Conservation (phyloP, 2,888 invertebrate species). For the Parasteatoda lunata region DNA sequence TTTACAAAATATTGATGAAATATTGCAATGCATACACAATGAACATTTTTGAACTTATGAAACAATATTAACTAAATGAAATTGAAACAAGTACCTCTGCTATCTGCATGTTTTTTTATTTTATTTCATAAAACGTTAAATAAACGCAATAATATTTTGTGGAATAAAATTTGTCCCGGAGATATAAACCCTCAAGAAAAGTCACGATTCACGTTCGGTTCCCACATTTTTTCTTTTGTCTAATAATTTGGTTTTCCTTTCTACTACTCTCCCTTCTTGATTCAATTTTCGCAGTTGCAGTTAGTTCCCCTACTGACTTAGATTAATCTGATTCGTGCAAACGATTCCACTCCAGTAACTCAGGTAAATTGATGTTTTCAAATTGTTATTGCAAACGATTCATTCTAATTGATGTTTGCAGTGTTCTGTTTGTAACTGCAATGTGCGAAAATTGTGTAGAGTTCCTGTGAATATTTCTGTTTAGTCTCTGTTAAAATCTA, state of each 20-base stretch:
- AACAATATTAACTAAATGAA: too few relatives aligned
- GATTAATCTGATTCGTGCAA: conserved; percentile 5
- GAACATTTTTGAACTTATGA: too few relatives aligned
- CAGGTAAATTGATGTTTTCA: neutral
- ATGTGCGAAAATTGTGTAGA: too few relatives aligned
- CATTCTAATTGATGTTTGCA: neutral
- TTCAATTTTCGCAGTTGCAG: neutral
- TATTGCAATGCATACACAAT: too few relatives aligned
- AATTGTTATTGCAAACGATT: conserved; percentile 2
- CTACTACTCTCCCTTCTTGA: neutral
- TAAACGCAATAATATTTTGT: neutral
- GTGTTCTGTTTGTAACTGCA: too few relatives aligned
- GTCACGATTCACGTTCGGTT: neutral
- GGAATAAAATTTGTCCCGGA: neutral
- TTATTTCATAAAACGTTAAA: too few relatives aligned
- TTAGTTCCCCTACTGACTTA: neutral
- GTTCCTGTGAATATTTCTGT: too few relatives aligned
- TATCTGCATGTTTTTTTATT: too few relatives aligned
- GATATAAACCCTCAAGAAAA: neutral
- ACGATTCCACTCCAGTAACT: neutral
- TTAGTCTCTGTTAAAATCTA: too few relatives aligned
- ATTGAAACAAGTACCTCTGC: too few relatives aligned
- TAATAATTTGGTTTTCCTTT: neutral
- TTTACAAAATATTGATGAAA: too few relatives aligned
- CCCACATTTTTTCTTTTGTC: neutral